A percentile compares a stretch with the other conserved stretches of the same genome.
These are phyloP conservation scores for Drosophila mimetica DNA, from an alignment of 2,888 invertebrate genomes.

Conservation along the genomic window DNA sequence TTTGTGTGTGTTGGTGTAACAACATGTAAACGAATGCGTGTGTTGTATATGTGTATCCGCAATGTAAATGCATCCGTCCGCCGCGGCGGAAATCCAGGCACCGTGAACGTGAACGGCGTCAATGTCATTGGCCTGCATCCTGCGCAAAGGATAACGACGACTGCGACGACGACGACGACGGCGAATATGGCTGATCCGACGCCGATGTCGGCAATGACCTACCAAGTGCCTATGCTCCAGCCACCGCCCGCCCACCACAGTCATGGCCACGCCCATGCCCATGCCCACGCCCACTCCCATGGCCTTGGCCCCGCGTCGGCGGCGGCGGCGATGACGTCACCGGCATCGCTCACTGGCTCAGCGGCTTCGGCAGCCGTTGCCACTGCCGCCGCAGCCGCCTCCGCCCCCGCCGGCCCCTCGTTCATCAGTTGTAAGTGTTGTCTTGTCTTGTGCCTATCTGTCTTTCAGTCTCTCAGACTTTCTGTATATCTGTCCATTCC, in stretches of 20 bases:
- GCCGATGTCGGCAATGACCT: slow-evolving; percentile 82
- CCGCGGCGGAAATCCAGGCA: slow-evolving; percentile 85
- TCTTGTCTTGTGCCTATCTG: slow-evolving; percentile 35
- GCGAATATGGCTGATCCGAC: slow-evolving; percentile 77
- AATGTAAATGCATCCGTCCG: slow-evolving; percentile 42
- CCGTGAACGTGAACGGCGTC: slow-evolving; percentile 90
- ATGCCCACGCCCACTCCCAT: slow-evolving; percentile 30
- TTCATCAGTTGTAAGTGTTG: slow-evolving; percentile 82
- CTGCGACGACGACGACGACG: slow-evolving; percentile 81
- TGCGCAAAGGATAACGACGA: slow-evolving; percentile 80
- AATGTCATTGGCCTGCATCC: slow-evolving; percentile 87
- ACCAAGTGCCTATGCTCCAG: slow-evolving; percentile 54
- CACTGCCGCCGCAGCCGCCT: slow-evolving; percentile 35
- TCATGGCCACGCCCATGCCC: slow-evolving; percentile 58
- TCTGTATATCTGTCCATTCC: not conserved
- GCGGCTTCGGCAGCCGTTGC: slow-evolving; percentile 36
- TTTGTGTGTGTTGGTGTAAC: slow-evolving; percentile 45
- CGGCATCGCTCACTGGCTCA: slow-evolving; percentile 39
- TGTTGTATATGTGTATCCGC: slow-evolving; percentile 41
- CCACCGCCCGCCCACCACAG: slow-evolving; percentile 55
- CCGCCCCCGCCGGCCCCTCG: slow-evolving; percentile 49
- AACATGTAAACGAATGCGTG: slow-evolving; percentile 49
- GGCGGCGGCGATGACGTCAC: slow-evolving; percentile 25
- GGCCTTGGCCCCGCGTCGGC: slow-evolving; percentile 19
- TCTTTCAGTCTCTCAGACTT: not conserved